phyloP scores from a whole-genome alignment of 1,140 invertebrate species.

The Lucilia sericata region DNA sequence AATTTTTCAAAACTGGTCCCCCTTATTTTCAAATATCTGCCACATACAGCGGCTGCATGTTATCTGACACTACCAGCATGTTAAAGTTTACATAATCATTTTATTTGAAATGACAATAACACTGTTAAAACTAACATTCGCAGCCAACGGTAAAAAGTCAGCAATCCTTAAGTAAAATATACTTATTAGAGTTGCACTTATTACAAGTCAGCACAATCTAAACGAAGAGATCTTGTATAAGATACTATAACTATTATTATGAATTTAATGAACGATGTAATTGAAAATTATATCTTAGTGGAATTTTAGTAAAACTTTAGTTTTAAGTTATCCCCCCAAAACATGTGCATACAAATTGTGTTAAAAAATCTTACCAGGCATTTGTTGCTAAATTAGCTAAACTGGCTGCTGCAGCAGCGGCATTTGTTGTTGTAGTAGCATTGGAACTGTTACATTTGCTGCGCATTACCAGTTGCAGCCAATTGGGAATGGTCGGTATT shows the following conservation, averaged over 20 bases:
- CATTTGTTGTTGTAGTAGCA: constrained; percentile 1
- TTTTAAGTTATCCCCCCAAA: not conserved
- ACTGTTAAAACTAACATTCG: too few relatives aligned
- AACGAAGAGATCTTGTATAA: not conserved
- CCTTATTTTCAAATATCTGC: too few relatives aligned
- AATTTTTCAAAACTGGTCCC: too few relatives aligned
- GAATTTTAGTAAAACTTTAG: not conserved
- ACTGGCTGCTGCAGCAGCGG: constrained; percentile 13
- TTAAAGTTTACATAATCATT: too few relatives aligned
- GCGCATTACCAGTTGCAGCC: constrained; percentile 67
- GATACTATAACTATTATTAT: constrained; percentile 4
- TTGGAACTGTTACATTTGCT: constrained; percentile 59
- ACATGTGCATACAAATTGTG: not conserved
- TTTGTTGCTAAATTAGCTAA: constrained; percentile 37
- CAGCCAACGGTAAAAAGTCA: too few relatives aligned
- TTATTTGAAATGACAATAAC: too few relatives aligned
- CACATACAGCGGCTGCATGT: too few relatives aligned
- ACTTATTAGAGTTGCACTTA: too few relatives aligned
- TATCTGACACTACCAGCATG: too few relatives aligned
- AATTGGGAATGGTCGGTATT: constrained; percentile 59
- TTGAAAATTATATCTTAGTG: constrained; percentile 9
- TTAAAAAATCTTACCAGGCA: constrained; percentile 22
- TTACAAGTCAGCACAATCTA: not conserved
- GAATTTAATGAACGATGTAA: constrained; percentile 24
- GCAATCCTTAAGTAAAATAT: too few relatives aligned